Evolutionary conservation across 2,797 vertebrate genomes (phyloP).

Genomic region (Tiaroga cobitis): DNA sequence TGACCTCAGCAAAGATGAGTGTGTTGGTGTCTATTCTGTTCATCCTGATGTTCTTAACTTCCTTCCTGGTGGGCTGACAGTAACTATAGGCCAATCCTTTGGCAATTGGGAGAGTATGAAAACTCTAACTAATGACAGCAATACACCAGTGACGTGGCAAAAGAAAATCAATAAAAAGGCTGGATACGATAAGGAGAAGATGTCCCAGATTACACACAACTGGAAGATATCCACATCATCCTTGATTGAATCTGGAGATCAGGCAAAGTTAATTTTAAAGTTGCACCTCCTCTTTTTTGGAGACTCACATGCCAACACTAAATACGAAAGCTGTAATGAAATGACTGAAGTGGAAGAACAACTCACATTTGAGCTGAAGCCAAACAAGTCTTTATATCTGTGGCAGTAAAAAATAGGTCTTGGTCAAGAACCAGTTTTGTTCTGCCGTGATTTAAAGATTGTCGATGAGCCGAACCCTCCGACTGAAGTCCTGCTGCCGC

Average conservation of each 20-base stretch:
- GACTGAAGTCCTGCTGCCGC: neutral
- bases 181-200: neutral
- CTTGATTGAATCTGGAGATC: neutral
- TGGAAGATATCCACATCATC: neutral
- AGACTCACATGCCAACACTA: neutral
- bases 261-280: neutral
- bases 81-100: neutral
- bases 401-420: conserved; percentile 9
- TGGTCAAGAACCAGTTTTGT: conserved; percentile 8
- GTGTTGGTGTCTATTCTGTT: neutral
- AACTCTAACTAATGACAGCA: neutral
- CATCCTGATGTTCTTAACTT: neutral
- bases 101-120: neutral
- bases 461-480: neutral
- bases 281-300: neutral
- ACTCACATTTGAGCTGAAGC: no score
- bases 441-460: conserved; percentile 1
- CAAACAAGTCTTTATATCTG: neutral
- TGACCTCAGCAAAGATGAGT: neutral
- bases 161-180: neutral
- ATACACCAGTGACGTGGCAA: neutral
- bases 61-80: neutral
- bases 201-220: neutral
- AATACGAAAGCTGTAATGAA: neutral
- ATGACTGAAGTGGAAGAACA: neutral